Conservation (phyloP, 1,140 invertebrate species). For the Conus betulinus region DNA sequence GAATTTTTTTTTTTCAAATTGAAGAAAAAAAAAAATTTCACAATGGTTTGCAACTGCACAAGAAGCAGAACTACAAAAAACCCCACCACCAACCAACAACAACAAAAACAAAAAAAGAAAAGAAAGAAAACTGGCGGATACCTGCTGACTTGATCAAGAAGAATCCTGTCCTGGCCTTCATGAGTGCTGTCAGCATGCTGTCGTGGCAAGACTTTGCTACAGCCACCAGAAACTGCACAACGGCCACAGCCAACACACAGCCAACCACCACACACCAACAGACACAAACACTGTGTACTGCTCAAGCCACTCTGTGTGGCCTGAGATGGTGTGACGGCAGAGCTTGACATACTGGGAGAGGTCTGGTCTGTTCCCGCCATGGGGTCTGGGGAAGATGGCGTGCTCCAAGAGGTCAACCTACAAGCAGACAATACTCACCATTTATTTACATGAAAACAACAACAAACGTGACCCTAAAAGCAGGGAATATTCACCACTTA, state of each 20-base stretch:
- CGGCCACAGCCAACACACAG: not conserved
- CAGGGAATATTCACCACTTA: no score
- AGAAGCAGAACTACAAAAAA: no score
- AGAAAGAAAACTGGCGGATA: not conserved
- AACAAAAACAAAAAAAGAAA: no score
- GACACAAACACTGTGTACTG: conserved; percentile 11
- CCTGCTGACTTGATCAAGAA: conserved; percentile 1
- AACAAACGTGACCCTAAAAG: no score
- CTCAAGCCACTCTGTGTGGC: not conserved
- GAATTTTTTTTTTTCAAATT: no score
- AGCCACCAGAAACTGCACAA: not conserved
- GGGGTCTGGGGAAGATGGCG: not conserved
- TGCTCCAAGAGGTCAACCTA: not conserved
- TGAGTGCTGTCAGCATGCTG: not conserved
- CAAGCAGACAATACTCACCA: not conserved
- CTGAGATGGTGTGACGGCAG: not conserved
- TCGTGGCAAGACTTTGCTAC: not conserved
- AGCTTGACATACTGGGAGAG: not conserved
- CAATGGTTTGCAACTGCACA: no score
- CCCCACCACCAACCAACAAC: no score
- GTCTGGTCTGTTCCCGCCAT: not conserved
- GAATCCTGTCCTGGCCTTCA: conserved; percentile 6
- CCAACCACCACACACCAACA: not conserved
- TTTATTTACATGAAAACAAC: no score
- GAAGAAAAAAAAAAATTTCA: no score